Evolutionary conservation across 2,797 vertebrate genomes (phyloP), one percentile per base, ranked within the genome.

Genomic region (Balearica regulorum): DNA sequence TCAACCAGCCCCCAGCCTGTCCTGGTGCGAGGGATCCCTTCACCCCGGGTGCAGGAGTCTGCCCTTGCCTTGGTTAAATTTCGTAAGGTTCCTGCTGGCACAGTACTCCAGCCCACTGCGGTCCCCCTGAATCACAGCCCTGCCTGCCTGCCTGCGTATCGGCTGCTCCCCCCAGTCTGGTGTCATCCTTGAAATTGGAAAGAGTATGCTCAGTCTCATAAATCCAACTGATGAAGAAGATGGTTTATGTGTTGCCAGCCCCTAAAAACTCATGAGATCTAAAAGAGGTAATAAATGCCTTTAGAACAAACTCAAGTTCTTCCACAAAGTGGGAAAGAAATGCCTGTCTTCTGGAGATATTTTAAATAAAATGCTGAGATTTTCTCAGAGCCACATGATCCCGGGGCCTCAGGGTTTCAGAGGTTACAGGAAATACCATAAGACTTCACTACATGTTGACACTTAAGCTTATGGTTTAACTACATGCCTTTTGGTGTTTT

Each of bases 401-500:
- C 61, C 41, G 53, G 51, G 58, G 76, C 85, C 83, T 87, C 49
- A 51, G 49, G 57, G 33, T 86, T 94, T 93, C 87, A 71, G 60
- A 90, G 60, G 20, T 41, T 80, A 25, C 68, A 90, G 86, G 90
- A 93, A 95, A 95, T 89, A 80, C 83, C 57, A 29, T 24, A n/a
- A 92, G 86, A 87, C 71, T 64, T 92, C 88, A 73, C 55, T 76
- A 55, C 17, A 82, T 26, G 49, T 68, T 85, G 92, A 54, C 71
- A 61, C 43, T 80, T 94, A 76, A 78, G 49, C 53, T 90, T 70
- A 89, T 43, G 77, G 70, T 87, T 94, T 94, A 89, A 66, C 83
- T 80, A 46, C 64, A 69, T 75, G 71, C 53, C 61, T 93, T 90
- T 89, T 87, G 43, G 68, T 90, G 81, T 90, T 95, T 90, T 84